Evolutionary conservation across 2,888 invertebrate species (phyloP).

Genomic region (Hypsopygia costalis): DNA sequence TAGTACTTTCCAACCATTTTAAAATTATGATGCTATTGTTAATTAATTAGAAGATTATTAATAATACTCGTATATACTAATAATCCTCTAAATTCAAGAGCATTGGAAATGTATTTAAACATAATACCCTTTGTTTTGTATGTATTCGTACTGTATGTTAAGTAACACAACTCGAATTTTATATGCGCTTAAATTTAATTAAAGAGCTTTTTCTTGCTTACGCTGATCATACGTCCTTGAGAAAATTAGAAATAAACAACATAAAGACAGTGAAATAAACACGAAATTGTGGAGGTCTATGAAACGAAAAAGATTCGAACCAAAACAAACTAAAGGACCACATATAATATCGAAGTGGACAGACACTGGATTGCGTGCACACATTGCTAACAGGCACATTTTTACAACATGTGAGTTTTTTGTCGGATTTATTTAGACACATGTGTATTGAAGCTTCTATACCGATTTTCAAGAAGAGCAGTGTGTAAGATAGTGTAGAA

Average conservation of each 20-base stretch:
- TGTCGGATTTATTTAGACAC: conserved; percentile 42
- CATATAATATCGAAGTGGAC: conserved; percentile 76
- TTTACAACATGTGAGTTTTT: conserved; percentile 48
- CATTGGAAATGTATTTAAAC: conserved; percentile 37
- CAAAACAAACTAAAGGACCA: conserved; percentile 66
- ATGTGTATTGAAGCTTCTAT: conserved; percentile 53
- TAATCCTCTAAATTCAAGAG: conserved; percentile 35
- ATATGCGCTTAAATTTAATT: conserved; percentile 1
- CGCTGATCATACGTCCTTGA: conserved; percentile 32
- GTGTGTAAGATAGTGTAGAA: conserved; percentile 57
- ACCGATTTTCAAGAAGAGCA: conserved; percentile 32
- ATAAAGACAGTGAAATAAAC: conserved; percentile 60
- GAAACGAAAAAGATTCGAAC: conserved; percentile 47
- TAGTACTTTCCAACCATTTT: background rate
- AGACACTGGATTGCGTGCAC: conserved; percentile 75
- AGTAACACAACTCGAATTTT: conserved; percentile 15
- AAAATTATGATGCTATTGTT: background rate
- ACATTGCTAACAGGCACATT: conserved; percentile 75
- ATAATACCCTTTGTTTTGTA: conserved; percentile 48
- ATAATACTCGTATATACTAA: conserved; percentile 32
- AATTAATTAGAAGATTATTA: conserved; percentile 41
- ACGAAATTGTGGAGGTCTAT: conserved; percentile 55
- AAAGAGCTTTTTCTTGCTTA: conserved; percentile 4
- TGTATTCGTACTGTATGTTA: conserved; percentile 49
- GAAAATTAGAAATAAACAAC: conserved; percentile 38